These are phyloP conservation scores for Hydrozoanthus gracilis DNA, from an alignment of 92 coral and sea anemone genomes.

Conservation along the genomic window DNA sequence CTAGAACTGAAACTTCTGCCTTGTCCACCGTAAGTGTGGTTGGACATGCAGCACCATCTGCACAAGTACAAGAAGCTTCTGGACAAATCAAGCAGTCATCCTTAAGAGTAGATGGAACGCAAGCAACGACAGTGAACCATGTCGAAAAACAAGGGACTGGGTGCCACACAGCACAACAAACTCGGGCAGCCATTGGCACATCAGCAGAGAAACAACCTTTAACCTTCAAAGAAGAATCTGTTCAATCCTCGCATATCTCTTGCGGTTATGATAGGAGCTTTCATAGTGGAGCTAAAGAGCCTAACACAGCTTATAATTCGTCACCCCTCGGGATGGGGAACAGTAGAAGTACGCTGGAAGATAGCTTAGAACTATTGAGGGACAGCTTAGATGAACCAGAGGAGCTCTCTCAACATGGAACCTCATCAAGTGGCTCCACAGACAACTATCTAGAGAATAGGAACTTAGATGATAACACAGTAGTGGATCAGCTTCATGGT, in stretches of 20 bases:
- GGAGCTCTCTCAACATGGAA: not conserved
- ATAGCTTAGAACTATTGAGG: constrained; percentile 68
- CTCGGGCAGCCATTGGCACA: not conserved
- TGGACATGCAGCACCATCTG: not conserved
- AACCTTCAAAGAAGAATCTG: not conserved
- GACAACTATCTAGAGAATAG: not conserved
- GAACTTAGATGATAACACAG: not conserved
- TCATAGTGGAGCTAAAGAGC: not conserved
- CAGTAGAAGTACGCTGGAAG: constrained; percentile 34
- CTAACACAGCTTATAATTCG: not conserved
- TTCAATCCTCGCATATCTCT: not conserved
- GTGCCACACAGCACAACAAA: not conserved
- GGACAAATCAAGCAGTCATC: not conserved
- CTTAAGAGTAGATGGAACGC: not conserved
- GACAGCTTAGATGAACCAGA: constrained; percentile 74
- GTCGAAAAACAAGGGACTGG: not conserved
- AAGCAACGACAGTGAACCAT: not conserved
- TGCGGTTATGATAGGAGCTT: not conserved
- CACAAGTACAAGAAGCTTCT: not conserved
- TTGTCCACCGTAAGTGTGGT: not conserved
- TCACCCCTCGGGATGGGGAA: not conserved
- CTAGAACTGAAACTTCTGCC: not conserved
- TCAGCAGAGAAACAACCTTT: not conserved
- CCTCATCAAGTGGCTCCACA: not conserved
- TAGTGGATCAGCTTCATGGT: too few species aligned